A percentile compares a stretch with the other conserved stretches of the same genome.
phyloP scores from a whole-genome alignment of 2,888 invertebrate species.

The Alcis repandata region DNA sequence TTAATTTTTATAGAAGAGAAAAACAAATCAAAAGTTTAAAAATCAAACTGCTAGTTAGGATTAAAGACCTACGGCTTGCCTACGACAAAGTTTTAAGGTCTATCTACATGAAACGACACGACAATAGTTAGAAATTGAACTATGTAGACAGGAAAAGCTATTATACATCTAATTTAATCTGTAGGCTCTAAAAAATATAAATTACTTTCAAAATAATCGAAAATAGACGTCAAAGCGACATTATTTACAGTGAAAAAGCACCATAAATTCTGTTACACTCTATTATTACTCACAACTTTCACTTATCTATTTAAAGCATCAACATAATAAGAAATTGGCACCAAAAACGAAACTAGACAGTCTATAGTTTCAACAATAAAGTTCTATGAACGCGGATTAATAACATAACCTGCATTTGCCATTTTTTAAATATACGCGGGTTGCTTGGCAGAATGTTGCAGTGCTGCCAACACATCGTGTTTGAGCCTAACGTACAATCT shows the following conservation, averaged over 20 bases:
- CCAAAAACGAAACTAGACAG: constrained; percentile 67
- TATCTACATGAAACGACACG: constrained; percentile 57
- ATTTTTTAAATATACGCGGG: constrained; percentile 88
- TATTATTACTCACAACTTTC: constrained; percentile 79
- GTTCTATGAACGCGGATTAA: constrained; percentile 32
- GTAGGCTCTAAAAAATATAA: constrained; percentile 29
- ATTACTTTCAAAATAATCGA: constrained; percentile 21
- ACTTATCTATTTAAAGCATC: constrained; percentile 80
- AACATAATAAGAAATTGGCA: constrained; percentile 78
- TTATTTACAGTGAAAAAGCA: constrained; percentile 68
- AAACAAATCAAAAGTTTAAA: not conserved
- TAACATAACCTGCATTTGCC: constrained; percentile 22
- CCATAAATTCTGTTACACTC: constrained; percentile 75
- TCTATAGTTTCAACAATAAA: constrained; percentile 52
- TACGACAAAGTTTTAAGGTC: constrained; percentile 27
- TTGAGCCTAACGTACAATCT: constrained; percentile 96
- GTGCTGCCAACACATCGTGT: constrained; percentile 94
- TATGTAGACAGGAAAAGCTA: constrained; percentile 52
- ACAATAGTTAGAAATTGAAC: constrained; percentile 42
- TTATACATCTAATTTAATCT: constrained; percentile 28
- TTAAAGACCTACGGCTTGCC: constrained; percentile 2
- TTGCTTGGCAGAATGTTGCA: constrained; percentile 95
- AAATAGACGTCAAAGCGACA: constrained; percentile 40
- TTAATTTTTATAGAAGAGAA: not conserved
- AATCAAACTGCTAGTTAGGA: not conserved